Evolutionary conservation across 2,797 vertebrate genomes (phyloP).

Genomic region (Chelon auratus): DNA sequence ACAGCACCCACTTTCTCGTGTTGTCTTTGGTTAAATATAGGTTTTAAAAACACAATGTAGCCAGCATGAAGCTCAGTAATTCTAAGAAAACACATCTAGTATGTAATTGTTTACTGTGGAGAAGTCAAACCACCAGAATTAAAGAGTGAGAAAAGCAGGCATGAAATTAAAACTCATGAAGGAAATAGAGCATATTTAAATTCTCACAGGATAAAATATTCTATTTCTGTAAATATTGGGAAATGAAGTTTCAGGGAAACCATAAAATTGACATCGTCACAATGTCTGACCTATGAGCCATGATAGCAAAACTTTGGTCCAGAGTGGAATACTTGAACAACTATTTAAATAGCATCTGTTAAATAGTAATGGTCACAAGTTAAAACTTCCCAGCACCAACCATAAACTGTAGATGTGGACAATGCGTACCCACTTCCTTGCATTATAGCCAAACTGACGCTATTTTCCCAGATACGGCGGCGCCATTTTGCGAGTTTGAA

Average conservation of each 20-base stretch:
- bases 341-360: too few relatives aligned
- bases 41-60: constrained; percentile 15
- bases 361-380: too few relatives aligned
- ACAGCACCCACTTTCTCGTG: not conserved
- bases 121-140: constrained; percentile 48
- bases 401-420: too few relatives aligned
- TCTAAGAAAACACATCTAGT: constrained; percentile 12
- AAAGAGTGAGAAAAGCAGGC: constrained; percentile 58
- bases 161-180: constrained; percentile 68
- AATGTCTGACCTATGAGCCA: too few relatives aligned
- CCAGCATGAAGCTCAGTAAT: not conserved
- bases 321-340: not conserved
- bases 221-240: constrained; percentile 36
- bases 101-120: constrained; percentile 38
- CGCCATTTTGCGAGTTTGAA: too few relatives aligned
- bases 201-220: constrained; percentile 30
- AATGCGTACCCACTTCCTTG: too few relatives aligned
- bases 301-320: not conserved
- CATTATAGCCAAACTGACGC: too few relatives aligned
- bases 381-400: too few relatives aligned
- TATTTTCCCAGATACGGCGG: too few relatives aligned
- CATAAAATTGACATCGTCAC: constrained; percentile 4
- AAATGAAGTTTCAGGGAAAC: constrained; percentile 1
- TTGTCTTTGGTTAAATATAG: constrained; percentile 15
- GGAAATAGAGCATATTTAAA: constrained; percentile 31